These are phyloP conservation scores for Carduelis carduelis DNA, from an alignment of 2,797 vertebrate genomes.

Conservation along the genomic window DNA sequence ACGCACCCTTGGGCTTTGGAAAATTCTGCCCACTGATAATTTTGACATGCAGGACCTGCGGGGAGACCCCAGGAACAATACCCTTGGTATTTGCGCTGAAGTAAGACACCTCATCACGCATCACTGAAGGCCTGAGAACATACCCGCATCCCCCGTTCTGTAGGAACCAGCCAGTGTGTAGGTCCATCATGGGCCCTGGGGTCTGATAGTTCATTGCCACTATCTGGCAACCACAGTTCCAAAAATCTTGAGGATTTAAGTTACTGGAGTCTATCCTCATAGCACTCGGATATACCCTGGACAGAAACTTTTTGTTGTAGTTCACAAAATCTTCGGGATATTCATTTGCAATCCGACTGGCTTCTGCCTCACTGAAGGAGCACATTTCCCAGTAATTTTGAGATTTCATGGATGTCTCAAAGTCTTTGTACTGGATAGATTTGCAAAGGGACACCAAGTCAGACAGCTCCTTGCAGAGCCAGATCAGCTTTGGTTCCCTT, in stretches of 20 bases:
- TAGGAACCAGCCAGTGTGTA: constrained; percentile 92
- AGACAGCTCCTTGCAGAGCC: constrained; percentile 88
- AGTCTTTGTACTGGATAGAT: constrained; percentile 76
- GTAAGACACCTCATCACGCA: constrained; percentile 95
- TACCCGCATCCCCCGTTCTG: constrained; percentile 95
- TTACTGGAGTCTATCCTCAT: constrained; percentile 97
- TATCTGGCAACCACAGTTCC: constrained; percentile 97
- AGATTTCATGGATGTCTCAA: constrained; percentile 76
- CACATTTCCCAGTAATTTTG: constrained; percentile 90
- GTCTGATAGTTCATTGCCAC: constrained; percentile 98
- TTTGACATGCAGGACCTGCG: constrained; percentile 92
- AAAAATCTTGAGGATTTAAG: constrained; percentile 95
- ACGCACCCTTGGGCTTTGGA: constrained; percentile 95
- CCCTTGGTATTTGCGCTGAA: constrained; percentile 97
- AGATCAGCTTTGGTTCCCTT: constrained; percentile 85
- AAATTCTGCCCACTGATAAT: constrained; percentile 97
- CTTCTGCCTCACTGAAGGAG: constrained; percentile 92
- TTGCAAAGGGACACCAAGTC: constrained; percentile 86
- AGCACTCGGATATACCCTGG: constrained; percentile 90
- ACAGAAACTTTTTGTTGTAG: constrained; percentile 93
- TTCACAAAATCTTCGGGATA: constrained; percentile 93
- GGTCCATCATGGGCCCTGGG: constrained; percentile 94
- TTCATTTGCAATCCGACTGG: constrained; percentile 89
- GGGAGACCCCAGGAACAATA: constrained; percentile 92
- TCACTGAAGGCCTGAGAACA: constrained; percentile 90